Evolutionary conservation across 1,140 invertebrate species (phyloP), one percentile per base, ranked within the genome.

Genomic region (Coelopa frigida): DNA sequence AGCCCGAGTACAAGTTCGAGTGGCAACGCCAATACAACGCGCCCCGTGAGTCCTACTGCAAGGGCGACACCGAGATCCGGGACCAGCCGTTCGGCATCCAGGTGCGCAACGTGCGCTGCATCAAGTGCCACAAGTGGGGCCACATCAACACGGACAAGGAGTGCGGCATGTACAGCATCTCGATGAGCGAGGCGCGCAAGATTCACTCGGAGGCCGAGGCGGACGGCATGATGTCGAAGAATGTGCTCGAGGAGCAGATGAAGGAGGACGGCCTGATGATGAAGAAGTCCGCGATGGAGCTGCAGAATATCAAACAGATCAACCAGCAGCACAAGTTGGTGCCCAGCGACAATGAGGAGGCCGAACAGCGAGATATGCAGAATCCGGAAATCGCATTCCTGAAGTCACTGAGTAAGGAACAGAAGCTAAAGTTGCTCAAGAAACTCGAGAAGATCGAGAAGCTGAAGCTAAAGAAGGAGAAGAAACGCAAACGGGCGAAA

Each of bases 11-110:
- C 56, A 98, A 98, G 72, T 98, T 99, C 76, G 96, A 99, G 67
- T 98, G 95, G 95, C 95, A 99, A 72, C 75, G 95, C 37, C 98
- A 98, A 70, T 99, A 95, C 59, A 98, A 98, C 77, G 96, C 95
- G 11, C 96, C 96, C 0, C 78, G 94, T 72, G 95, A 99, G 74
- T 93, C 89, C 57, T 95, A 94, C 59, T 94, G 90, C 54, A 95
- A 94, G 73, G 89, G 89, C 18, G 90, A 97, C 70, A 88, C 89
- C 54, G 92, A 94, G 71, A 95, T 99, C 59, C 75, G 89, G 48
- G 96, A 99, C 76, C 96, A 99, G 70, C 96, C 96, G 0, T 99
- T 99, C 80, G 96, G 95, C 43, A 99, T 99, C 59, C 84, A 93
- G 72, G 94, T 99, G 0, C 73, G 94, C 27, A 98, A 99, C 77